Percentiles rank a stretch among this genome's conserved stretches.
phyloP scores from a whole-genome alignment of 2,113 vertebrate genomes.

The Sisor rabdophorus region DNA sequence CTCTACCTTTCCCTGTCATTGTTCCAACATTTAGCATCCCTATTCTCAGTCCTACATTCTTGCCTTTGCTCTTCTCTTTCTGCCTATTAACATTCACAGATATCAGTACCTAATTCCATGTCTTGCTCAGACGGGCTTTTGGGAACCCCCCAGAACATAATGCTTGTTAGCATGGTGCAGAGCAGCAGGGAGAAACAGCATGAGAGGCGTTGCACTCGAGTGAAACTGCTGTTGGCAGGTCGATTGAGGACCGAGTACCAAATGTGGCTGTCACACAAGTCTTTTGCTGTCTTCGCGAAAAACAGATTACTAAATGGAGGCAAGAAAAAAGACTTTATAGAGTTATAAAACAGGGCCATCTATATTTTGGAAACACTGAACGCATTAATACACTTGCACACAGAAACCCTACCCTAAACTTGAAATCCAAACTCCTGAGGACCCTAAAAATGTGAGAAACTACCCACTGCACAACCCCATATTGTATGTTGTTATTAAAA shows the following conservation, averaged over 20 bases:
- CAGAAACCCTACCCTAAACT: background rate
- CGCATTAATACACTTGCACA: background rate
- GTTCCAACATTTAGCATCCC: too few species aligned
- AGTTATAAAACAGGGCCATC: background rate
- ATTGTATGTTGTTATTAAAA: background rate
- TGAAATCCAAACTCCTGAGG: background rate
- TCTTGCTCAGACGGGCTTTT: constrained; percentile 89
- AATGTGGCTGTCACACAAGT: constrained; percentile 88
- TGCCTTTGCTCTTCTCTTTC: too few species aligned
- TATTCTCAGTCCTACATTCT: too few species aligned
- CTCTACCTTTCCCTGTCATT: too few species aligned
- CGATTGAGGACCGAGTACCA: constrained; percentile 89
- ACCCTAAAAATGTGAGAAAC: background rate
- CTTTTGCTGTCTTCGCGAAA: constrained; percentile 85
- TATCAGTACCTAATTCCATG: constrained; percentile 85
- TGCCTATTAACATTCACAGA: too few species aligned
- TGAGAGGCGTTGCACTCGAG: constrained; percentile 85
- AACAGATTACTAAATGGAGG: constrained; percentile 78
- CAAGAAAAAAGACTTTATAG: background rate
- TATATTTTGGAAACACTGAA: too few species aligned
- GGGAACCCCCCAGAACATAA: constrained; percentile 95
- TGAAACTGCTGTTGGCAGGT: constrained; percentile 83
- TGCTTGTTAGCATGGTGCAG: constrained; percentile 94
- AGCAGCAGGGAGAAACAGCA: constrained; percentile 92
- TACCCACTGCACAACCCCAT: background rate